phyloP scores from a whole-genome alignment of 2,797 vertebrate species.

The Poecilia picta region DNA sequence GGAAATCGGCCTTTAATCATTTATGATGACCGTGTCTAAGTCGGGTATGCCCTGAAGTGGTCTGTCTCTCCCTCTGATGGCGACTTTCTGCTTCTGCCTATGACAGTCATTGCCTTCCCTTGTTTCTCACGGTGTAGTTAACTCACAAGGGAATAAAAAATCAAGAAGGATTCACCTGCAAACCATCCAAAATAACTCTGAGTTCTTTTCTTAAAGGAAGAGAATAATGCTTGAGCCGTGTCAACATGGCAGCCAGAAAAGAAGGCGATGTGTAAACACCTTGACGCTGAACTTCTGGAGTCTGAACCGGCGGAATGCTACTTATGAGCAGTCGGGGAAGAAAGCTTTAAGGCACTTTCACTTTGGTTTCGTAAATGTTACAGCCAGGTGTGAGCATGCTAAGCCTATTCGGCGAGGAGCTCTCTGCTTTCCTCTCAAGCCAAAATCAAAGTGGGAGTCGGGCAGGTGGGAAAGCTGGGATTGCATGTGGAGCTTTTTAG shows the following conservation, averaged over 20 bases:
- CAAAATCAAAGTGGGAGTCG: slow-evolving; percentile 63
- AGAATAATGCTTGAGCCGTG: slow-evolving; percentile 12
- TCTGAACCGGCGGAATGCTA: slow-evolving; percentile 5
- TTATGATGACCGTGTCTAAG: slow-evolving; percentile 76
- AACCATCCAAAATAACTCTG: slow-evolving; percentile 1
- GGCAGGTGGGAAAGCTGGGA: slow-evolving; percentile 60
- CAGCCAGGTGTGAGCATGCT: slow-evolving; percentile 36
- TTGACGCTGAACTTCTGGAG: slow-evolving; percentile 16
- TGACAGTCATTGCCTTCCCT: slow-evolving; percentile 34
- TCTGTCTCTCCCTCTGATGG: slow-evolving; percentile 44
- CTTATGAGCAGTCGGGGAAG: slow-evolving; percentile 13
- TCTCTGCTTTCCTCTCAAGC: slow-evolving; percentile 55
- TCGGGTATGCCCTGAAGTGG: slow-evolving; percentile 75
- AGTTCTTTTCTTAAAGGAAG: slow-evolving; percentile 3
- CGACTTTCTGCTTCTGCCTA: slow-evolving; percentile 45
- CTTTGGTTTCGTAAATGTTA: slow-evolving; percentile 33
- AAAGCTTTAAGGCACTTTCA: slow-evolving; percentile 30
- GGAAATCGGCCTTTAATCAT: slow-evolving; percentile 80
- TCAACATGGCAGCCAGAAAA: slow-evolving; percentile 9
- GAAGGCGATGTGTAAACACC: slow-evolving; percentile 8
- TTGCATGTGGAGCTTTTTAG: slow-evolving; percentile 64
- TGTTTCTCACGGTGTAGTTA: slow-evolving; percentile 43
- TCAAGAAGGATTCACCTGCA: slow-evolving; percentile 30
- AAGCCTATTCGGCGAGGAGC: slow-evolving; percentile 44
- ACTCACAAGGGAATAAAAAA: slow-evolving; percentile 29